A percentile compares a stretch with the other conserved stretches of the same genome.
Conservation (phyloP, 2,888 invertebrate genomes). For the Parochlus steinenii region DNA sequence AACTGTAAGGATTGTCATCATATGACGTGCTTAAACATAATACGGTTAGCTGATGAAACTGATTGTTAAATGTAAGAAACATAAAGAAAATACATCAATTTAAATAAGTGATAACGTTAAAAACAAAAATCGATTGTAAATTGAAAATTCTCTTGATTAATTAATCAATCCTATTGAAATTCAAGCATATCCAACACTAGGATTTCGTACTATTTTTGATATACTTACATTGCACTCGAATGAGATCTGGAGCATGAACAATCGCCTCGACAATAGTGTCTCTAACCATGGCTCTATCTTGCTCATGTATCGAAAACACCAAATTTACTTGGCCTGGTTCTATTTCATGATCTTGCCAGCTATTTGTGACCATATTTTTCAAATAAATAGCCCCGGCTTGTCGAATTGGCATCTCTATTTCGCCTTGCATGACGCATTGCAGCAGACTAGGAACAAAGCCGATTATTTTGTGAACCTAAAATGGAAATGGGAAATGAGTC, state of each 20-base stretch:
- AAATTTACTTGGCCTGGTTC: slow-evolving; percentile 55
- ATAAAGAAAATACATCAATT: too few species aligned
- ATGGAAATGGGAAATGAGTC: slow-evolving; percentile 13
- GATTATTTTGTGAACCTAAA: slow-evolving; percentile 81
- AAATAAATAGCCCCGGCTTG: slow-evolving; percentile 95
- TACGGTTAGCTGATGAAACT: too few species aligned
- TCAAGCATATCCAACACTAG: too few species aligned
- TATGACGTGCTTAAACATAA: too few species aligned
- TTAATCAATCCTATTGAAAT: too few species aligned
- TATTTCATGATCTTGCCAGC: slow-evolving; percentile 74
- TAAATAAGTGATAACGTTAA: too few species aligned
- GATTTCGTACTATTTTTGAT: too few species aligned
- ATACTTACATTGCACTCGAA: slow-evolving; percentile 33
- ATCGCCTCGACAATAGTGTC: slow-evolving; percentile 92
- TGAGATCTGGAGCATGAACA: slow-evolving; percentile 78
- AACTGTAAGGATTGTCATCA: too few species aligned
- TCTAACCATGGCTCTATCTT: slow-evolving; percentile 84
- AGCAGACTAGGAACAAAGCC: slow-evolving; percentile 88
- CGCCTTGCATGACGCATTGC: slow-evolving; percentile 83
- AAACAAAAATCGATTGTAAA: too few species aligned
- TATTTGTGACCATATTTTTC: slow-evolving; percentile 79
- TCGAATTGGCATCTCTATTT: slow-evolving; percentile 77
- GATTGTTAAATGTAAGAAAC: too few species aligned
- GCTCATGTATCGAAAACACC: slow-evolving; percentile 84
- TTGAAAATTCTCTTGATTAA: too few species aligned